Base-by-base conservation (phyloP, 2,888 invertebrate genomes). In the Epistrophe eligans region DNA sequence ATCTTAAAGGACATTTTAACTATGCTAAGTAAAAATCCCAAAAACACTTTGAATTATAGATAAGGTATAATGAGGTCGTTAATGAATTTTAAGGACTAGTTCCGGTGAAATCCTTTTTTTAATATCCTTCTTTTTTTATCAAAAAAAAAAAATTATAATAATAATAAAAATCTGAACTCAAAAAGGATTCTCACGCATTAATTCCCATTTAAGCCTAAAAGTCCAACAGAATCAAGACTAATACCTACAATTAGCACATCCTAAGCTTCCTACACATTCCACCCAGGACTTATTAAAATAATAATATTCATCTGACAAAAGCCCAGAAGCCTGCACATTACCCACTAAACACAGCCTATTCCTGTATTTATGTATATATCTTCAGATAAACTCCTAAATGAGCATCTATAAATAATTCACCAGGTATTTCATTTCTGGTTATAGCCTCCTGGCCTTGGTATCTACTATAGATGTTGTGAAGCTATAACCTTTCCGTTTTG, bases 391-490 rank as follows among this genome's bases (percentile, higher is more conserved):
- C 45, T 76, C 70, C 48, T 70, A 62, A 72, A 72, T 80, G 76
- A 71, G 50, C 58, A 60, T 77, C 81, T 72, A 76, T 84, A 84
- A 84, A 84, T 84, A 84, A 84, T 84, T 84, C 77, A 84, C 76
- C 84, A 71, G 84, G 71, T 58, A 71, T 80, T 80, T 80, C 72
- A 84, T 76, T 81, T 48, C 72, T 55, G 70, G 60, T 15, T 40
- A 40, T 43, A 40, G 62, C 40, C 43, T 62, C 4, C n/a, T 62
- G 40, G 40, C 28, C 28, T 55, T 28, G 28, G 55, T 19, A 48
- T n/a, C 2, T 24, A 24, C 0, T 64, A 9, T 64, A 45, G 28
- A 24, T 43, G n/a, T 67, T 52, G 19, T 52, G 40, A 9, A 19
- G 17, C 60, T 40, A n/a, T n/a, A 40, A 60, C 35, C 11, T 55